These are phyloP conservation scores for Apodemus sylvaticus DNA, from an alignment of 2,113 vertebrate species.

Conservation along the genomic window DNA sequence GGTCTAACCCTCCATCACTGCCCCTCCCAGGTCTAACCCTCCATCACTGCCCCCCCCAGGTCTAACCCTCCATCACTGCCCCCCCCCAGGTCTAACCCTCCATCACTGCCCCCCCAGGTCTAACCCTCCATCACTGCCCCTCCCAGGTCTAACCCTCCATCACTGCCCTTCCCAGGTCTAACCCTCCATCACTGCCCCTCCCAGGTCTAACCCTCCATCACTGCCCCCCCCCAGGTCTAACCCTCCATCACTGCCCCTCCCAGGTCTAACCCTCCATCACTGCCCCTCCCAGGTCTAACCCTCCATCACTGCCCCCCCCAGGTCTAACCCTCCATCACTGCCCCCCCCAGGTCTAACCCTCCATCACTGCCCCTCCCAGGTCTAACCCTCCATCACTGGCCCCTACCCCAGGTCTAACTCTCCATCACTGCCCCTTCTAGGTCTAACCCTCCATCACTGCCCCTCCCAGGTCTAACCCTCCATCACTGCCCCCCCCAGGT, in stretches of 20 bases:
- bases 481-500: background rate
- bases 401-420: background rate
- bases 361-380: background rate
- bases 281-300: no score
- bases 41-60: background rate
- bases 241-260: background rate
- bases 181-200: background rate
- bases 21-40: background rate
- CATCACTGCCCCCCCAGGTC: background rate
- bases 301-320: background rate
- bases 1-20: background rate
- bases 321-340: background rate
- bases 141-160: background rate
- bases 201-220: no score
- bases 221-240: background rate
- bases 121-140: no score
- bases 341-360: background rate
- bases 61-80: background rate
- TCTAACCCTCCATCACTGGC: background rate
- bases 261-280: background rate
- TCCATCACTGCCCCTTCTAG: background rate
- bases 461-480: background rate
- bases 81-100: background rate
- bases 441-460: background rate
- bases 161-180: background rate